phyloP scores from a whole-genome alignment of 2,113 vertebrate species.

The Lepisosteus oculatus region DNA sequence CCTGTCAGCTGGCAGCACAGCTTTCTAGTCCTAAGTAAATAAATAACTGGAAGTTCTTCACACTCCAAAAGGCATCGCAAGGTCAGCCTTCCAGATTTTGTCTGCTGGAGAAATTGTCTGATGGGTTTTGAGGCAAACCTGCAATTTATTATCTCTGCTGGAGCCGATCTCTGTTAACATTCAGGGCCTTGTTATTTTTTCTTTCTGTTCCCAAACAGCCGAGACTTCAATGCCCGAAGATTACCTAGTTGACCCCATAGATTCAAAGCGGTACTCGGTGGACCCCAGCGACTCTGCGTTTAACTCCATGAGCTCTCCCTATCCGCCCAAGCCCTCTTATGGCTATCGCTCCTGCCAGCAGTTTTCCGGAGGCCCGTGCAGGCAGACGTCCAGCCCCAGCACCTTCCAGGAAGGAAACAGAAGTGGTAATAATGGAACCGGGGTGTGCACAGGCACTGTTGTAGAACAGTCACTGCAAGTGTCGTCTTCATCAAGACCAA shows the following conservation, averaged over 20 bases:
- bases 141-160: neutral
- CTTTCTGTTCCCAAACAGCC: constrained; percentile 44
- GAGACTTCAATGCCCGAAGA: constrained; percentile 75
- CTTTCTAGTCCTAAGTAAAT: no score
- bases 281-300: constrained; percentile 73
- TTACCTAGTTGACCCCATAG: constrained; percentile 63
- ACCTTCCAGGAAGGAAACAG: constrained; percentile 77
- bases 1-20: no score
- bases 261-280: constrained; percentile 66
- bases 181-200: constrained; percentile 17
- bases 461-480: no score
- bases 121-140: neutral
- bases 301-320: constrained; percentile 62
- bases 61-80: no score
- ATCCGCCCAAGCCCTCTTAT: constrained; percentile 56
- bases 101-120: no score
- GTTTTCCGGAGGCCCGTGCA: constrained; percentile 61
- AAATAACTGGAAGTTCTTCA: no score
- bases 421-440: constrained; percentile 69
- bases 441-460: neutral
- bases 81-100: no score
- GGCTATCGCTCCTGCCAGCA: constrained; percentile 57
- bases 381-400: constrained; percentile 74
- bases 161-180: neutral
- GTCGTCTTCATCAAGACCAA: no score